Base-by-base conservation (phyloP, 2,888 invertebrate species). In the Cactoblastis cactorum region DNA sequence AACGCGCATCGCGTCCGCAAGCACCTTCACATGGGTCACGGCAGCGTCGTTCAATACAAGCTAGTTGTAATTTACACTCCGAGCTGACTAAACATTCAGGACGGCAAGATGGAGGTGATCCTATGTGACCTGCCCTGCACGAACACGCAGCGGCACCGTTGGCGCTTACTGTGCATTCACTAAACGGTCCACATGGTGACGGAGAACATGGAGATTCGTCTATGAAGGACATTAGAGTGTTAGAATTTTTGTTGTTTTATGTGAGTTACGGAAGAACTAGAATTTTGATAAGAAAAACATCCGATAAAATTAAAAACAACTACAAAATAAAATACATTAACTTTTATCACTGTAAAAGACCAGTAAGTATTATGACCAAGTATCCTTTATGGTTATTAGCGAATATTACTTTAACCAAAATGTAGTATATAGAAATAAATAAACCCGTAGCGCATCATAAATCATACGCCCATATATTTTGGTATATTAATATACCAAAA, bases 101-200 rank as follows among this genome's bases (percentile, higher is more conserved):
- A 55, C 94, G 90, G 70, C 95, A 95, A 54, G 92, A 91, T 3
- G 95, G 92, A 2, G 95, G 94, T 55, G 93, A 91, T 11, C 96
- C 96, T 47, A 94, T 91, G 63, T 94, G 95, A 45, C 93, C 93
- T 1, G 92, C 83, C 35, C 93, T 88, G 71, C 96, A 96, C 4
- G 92, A 92, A 70, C 96, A 96, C 50, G 92, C 86, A 17, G 93
- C 94, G 55, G 93, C 90, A 45, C 90, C 90, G 41, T 78, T 83
- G 4, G 74, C 53, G 53, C 81, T 87, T 11, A 89, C 83, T 54
- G 81, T 76, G 67, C 94, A 95, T 62, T 92, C 85, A 37, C 95
- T 93, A 69, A 95, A 94, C 8, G 94, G 91, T 3, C 95, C 95
- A 69, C 97, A 97, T 0, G 95, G 95, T 45, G 93, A 94, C 45